These are phyloP conservation scores for Rhogogaster chlorosoma DNA, from an alignment of 2,888 invertebrate species.

Conservation along the genomic window DNA sequence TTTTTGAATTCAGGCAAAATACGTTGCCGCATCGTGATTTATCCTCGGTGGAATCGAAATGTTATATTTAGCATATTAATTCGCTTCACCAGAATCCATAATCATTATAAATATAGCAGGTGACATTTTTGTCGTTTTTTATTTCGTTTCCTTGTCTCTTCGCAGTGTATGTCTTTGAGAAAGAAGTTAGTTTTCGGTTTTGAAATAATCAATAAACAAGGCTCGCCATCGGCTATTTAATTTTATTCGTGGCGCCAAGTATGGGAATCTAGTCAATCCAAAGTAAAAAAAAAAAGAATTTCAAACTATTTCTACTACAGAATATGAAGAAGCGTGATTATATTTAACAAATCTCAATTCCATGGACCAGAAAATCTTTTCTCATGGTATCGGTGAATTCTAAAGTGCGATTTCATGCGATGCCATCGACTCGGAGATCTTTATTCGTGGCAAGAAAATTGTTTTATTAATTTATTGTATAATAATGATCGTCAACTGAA, in stretches of 20 bases:
- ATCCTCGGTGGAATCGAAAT: background rate
- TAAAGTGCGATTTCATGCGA: background rate
- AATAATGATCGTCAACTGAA: background rate
- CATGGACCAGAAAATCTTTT: background rate
- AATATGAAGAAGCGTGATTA: background rate
- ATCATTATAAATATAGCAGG: background rate
- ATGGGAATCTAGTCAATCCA: background rate
- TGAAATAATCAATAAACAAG: background rate
- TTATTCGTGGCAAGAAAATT: background rate
- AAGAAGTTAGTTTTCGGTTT: background rate
- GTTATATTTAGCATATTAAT: conserved; percentile 9
- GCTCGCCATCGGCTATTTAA: background rate
- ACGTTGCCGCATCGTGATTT: background rate
- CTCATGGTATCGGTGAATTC: background rate
- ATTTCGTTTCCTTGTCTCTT: background rate
- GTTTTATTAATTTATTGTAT: background rate
- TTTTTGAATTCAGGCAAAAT: background rate
- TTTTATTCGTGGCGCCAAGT: conserved; percentile 22
- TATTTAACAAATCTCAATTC: background rate
- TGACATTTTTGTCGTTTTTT: background rate
- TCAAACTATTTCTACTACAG: background rate
- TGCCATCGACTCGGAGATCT: background rate
- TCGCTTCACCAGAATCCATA: background rate
- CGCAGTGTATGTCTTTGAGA: background rate
- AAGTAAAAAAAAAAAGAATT: background rate